These are phyloP conservation scores for Porites rus DNA, from an alignment of 92 coral and sea anemone species.

Conservation along the genomic window DNA sequence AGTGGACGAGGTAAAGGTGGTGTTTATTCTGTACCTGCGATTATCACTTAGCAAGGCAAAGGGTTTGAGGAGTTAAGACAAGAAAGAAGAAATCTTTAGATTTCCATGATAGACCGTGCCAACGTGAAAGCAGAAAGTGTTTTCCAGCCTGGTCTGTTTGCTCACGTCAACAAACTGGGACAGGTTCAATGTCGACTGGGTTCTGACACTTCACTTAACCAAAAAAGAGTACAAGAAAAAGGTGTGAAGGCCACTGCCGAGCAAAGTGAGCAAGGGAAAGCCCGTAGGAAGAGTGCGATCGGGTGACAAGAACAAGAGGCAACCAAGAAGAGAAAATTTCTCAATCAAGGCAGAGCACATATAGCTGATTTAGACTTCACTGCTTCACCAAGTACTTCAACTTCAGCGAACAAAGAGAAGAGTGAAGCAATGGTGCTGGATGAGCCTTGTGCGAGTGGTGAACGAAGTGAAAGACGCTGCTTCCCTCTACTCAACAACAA, in stretches of 20 bases:
- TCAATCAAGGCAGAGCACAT: slow-evolving; percentile 30
- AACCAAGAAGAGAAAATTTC: slow-evolving; percentile 38
- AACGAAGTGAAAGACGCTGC: slow-evolving; percentile 19
- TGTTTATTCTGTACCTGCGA: slow-evolving; percentile 41
- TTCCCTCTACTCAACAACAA: slow-evolving; percentile 25
- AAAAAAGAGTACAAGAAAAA: slow-evolving; percentile 26
- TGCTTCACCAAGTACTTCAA: neutral
- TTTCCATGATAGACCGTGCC: slow-evolving; percentile 58
- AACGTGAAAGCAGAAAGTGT: slow-evolving; percentile 29
- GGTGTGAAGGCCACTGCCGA: slow-evolving; percentile 16
- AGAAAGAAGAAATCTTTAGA: slow-evolving; percentile 47
- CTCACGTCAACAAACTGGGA: slow-evolving; percentile 45
- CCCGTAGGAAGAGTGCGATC: slow-evolving; percentile 31
- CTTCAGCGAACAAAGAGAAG: slow-evolving; percentile 8
- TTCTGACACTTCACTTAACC: slow-evolving; percentile 22
- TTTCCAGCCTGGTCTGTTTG: slow-evolving; percentile 49
- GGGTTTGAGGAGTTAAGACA: neutral
- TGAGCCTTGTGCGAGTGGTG: slow-evolving; percentile 34
- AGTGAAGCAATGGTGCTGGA: slow-evolving; percentile 22
- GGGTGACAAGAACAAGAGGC: slow-evolving; percentile 26
- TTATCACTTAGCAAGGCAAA: slow-evolving; percentile 54
- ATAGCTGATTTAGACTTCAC: slow-evolving; percentile 24
- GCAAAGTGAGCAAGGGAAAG: slow-evolving; percentile 6
- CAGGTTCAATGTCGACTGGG: slow-evolving; percentile 42
- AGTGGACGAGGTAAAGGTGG: slow-evolving; percentile 16